phyloP scores from a whole-genome alignment of 1,140 invertebrate species.

The Drosophila neocordata region DNA sequence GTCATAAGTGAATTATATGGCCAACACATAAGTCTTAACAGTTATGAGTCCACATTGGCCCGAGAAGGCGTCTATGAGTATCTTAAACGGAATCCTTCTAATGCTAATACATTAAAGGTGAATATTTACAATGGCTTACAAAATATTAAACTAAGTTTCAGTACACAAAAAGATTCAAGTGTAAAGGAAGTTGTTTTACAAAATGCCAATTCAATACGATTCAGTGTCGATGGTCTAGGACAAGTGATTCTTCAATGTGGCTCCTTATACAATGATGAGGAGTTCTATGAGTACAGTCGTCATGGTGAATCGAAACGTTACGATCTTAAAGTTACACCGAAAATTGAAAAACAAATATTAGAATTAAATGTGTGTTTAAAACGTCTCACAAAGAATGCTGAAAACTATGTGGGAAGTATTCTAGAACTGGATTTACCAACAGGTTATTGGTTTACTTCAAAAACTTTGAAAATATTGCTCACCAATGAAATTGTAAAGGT shows the following conservation, averaged over 20 bases:
- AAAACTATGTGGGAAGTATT: constrained; percentile 20
- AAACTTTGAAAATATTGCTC: neutral
- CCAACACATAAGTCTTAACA: neutral
- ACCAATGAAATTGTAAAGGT: neutral
- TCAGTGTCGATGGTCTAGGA: neutral
- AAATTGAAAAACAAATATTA: neutral
- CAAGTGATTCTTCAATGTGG: neutral
- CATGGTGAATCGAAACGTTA: neutral
- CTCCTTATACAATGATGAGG: neutral
- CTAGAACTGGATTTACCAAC: constrained; percentile 22
- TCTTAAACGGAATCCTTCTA: neutral
- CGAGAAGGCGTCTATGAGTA: constrained; percentile 23
- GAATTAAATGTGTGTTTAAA: constrained; percentile 9
- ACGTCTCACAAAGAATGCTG: neutral
- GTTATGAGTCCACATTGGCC: constrained; percentile 35
- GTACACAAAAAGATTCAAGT: neutral
- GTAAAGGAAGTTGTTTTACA: neutral
- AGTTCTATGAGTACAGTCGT: neutral
- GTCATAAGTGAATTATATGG: constrained; percentile 5
- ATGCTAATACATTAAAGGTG: neutral
- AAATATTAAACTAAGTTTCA: neutral
- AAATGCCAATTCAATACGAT: neutral
- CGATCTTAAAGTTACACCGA: neutral
- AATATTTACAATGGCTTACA: neutral
- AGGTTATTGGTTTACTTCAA: constrained; percentile 10